Percentiles rank a stretch among this genome's conserved stretches.
Evolutionary conservation across 1,140 invertebrate species (phyloP).

Genomic region (Aphelinus certus): DNA sequence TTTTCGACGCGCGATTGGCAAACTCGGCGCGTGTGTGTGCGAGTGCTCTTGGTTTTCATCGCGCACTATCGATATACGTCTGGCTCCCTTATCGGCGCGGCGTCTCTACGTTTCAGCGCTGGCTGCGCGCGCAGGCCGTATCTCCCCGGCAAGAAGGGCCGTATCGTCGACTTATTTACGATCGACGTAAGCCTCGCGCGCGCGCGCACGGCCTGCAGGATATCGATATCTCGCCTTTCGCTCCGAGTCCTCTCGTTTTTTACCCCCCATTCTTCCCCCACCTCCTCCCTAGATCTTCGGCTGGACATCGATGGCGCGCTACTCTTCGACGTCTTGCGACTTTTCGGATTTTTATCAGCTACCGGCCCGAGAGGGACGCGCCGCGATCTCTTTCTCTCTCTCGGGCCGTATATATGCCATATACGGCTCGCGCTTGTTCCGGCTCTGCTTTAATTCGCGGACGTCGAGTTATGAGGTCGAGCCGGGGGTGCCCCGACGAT

Average conservation of each 20-base stretch:
- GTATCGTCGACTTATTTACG: conserved; percentile 60
- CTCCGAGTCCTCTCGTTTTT: conserved; percentile 22
- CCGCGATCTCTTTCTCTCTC: too few species aligned
- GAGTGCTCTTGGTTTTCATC: conserved; percentile 27
- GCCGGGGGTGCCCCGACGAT: too few species aligned
- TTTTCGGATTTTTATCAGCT: conserved; percentile 23
- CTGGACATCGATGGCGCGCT: conserved; percentile 8
- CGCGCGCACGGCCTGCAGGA: conserved; percentile 49
- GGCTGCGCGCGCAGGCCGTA: conserved; percentile 15
- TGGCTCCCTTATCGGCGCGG: not conserved
- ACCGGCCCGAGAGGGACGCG: too few species aligned
- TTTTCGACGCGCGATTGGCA: too few species aligned
- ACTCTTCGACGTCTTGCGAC: not conserved
- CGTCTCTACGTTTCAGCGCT: conserved; percentile 6
- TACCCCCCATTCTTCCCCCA: not conserved
- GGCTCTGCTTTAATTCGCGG: too few species aligned
- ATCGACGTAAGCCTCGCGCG: conserved; percentile 58
- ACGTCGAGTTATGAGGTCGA: too few species aligned
- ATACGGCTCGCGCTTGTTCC: too few species aligned
- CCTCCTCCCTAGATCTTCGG: not conserved
- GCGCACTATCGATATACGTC: conserved; percentile 35
- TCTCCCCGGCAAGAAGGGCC: conserved; percentile 47
- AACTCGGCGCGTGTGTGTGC: too few species aligned
- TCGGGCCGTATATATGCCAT: too few species aligned
- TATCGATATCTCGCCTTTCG: conserved; percentile 51